These are phyloP conservation scores for Polypedilum vanderplanki DNA, from an alignment of 1,140 invertebrate species.

Conservation along the genomic window DNA sequence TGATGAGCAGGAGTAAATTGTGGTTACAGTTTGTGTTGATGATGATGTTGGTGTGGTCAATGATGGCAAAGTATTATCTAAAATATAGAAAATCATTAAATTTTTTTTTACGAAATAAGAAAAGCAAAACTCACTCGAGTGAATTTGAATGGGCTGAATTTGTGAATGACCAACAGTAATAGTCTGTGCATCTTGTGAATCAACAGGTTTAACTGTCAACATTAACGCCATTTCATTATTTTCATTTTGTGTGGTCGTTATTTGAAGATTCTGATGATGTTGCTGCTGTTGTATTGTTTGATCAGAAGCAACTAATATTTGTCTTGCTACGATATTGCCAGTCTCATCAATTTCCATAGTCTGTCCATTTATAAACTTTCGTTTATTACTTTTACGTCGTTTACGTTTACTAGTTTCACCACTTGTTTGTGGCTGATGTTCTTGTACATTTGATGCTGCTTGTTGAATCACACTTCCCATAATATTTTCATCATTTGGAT, in stretches of 20 bases:
- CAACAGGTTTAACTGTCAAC: slow-evolving; percentile 6
- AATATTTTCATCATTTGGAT: slow-evolving; percentile 9
- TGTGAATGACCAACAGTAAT: neutral
- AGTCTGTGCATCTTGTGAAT: neutral
- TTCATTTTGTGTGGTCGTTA: neutral
- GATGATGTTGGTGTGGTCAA: neutral
- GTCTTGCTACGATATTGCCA: slow-evolving; percentile 21
- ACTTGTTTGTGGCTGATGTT: neutral
- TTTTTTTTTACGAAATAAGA: too few relatives aligned
- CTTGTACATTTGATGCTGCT: too few relatives aligned
- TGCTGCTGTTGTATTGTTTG: neutral
- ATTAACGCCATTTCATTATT: slow-evolving; percentile 23
- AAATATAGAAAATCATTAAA: neutral
- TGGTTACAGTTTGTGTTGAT: neutral
- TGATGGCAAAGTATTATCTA: slow-evolving; percentile 19
- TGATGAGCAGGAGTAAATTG: slow-evolving; percentile 3
- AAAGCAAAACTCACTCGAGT: neutral
- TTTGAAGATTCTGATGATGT: neutral
- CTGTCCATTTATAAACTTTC: slow-evolving; percentile 7
- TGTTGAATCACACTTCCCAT: slow-evolving; percentile 10
- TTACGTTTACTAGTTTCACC: neutral
- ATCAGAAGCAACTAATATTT: neutral
- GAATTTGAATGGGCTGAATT: slow-evolving; percentile 19
- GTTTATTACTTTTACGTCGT: neutral
- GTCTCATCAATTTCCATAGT: slow-evolving; percentile 26